Percentiles rank a stretch among this genome's conserved stretches.
These are phyloP conservation scores for Danaus chrysippus DNA, from an alignment of 2,888 invertebrate genomes.

Conservation along the genomic window DNA sequence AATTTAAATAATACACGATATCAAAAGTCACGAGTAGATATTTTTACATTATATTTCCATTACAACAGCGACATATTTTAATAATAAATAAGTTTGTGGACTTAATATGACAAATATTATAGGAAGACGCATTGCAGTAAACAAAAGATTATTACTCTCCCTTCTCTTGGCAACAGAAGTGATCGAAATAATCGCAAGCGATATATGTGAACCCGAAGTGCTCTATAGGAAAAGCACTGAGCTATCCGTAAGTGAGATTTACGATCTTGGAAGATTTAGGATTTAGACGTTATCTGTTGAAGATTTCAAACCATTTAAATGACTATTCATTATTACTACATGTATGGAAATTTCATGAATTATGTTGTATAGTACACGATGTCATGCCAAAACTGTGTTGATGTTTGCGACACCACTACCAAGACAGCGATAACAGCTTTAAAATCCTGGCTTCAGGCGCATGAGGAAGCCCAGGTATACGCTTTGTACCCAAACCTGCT, in stretches of 20 bases:
- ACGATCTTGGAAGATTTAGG: neutral
- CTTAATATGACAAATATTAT: conserved; percentile 4
- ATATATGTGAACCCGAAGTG: conserved; percentile 41
- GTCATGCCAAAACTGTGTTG: conserved; percentile 34
- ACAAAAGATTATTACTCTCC: conserved; percentile 42
- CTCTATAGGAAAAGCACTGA: conserved; percentile 45
- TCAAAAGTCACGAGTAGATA: too few relatives aligned
- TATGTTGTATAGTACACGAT: conserved; percentile 45
- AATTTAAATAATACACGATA: too few relatives aligned
- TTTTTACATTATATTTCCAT: neutral
- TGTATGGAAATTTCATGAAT: neutral
- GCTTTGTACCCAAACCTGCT: neutral
- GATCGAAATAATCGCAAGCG: conserved; percentile 45
- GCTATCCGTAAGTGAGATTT: conserved; percentile 43
- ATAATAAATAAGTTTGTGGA: conserved; percentile 14
- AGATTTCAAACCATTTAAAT: neutral
- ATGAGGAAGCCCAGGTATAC: conserved; percentile 64
- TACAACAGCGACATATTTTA: neutral
- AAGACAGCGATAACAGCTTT: conserved; percentile 39
- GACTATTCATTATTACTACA: neutral
- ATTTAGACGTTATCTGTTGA: neutral
- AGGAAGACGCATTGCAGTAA: conserved; percentile 34
- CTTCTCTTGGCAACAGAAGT: conserved; percentile 44
- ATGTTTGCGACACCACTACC: conserved; percentile 33
- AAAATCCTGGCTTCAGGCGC: conserved; percentile 53